Base-by-base conservation (phyloP, 2,113 vertebrate genomes). In the Crotophaga sulcirostris region DNA sequence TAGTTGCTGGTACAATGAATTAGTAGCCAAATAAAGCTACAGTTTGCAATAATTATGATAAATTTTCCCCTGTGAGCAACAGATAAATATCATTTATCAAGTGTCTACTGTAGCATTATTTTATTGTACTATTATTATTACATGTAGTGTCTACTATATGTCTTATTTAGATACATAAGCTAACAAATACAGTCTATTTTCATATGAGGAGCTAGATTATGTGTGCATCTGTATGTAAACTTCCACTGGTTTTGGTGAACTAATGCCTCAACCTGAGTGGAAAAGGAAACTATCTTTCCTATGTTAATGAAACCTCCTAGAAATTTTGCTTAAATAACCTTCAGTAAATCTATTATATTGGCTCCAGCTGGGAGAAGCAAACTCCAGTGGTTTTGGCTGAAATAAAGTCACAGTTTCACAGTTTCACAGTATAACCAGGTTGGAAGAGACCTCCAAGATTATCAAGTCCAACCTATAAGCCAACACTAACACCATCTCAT, bases 21-120 rank as follows among this genome's bases (percentile, higher is more conserved):
- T 59, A 88, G 34, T 49, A 76, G 45, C 20, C 62, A 66, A 84
- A 90, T 74, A 83, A 86, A 93, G 24, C n/a, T 24, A 70, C 31
- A 54, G 85, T 87, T 87, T 55, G 33, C 55, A 91, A 52, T 69
- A 77, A 90, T 87, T 47, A 33, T n/a, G n/a, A 74, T 59, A 74
- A 80, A 74, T 90, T 77, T 62, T 6, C 40, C 28, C 13, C 26
- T 14, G 7, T 28, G 19, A 85, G 21, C 84, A 83, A 55, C 0
- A 85, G 16, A 83, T 83, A 88, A 91, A 66, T 54, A 90, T 8
- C 16, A 73, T 87, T 91, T 92, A 73, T 66, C 88, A 94, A 66
- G 9, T 69, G 19, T n/a, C 63, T 73, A 54, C 58, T 49, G 24
- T 24, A 49, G 47, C 24, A 49, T 24, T 23, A 49, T 49, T 49